Evolutionary conservation across 2,888 invertebrate genomes (phyloP).

Genomic region (Cryptocephalus primarius): DNA sequence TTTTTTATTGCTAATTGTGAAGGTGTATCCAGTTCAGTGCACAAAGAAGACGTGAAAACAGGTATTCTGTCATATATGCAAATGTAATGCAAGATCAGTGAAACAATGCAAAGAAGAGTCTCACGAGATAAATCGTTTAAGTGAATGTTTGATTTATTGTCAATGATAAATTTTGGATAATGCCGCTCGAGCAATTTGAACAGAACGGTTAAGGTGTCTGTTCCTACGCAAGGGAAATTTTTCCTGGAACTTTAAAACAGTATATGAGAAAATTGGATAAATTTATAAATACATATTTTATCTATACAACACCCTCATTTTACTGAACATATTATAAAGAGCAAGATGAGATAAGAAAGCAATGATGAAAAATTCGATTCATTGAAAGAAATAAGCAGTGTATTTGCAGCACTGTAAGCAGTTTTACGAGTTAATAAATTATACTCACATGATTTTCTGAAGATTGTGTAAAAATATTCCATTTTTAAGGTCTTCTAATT

Average conservation of each 20-base stretch:
- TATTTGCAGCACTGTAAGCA: too few species aligned
- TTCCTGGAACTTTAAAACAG: conserved; percentile 13
- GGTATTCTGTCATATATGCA: conserved; percentile 30
- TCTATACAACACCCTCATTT: too few species aligned
- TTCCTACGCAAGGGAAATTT: conserved; percentile 14
- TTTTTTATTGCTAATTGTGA: conserved; percentile 27
- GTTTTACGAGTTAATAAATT: neutral
- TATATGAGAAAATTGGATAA: neutral
- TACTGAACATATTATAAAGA: too few species aligned
- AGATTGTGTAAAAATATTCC: conserved; percentile 28
- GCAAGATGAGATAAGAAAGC: too few species aligned
- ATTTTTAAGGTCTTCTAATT: conserved; percentile 23
- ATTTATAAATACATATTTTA: neutral
- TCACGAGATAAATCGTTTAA: conserved; percentile 17
- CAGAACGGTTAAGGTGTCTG: conserved; percentile 19
- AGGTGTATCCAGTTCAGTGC: conserved; percentile 22
- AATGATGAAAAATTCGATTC: too few species aligned
- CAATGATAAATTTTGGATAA: conserved; percentile 22
- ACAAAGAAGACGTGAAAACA: conserved; percentile 30
- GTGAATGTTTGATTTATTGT: conserved; percentile 18
- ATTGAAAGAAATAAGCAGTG: too few species aligned
- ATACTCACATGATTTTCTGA: conserved; percentile 28
- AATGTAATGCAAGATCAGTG: conserved; percentile 32
- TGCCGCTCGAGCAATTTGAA: conserved; percentile 20
- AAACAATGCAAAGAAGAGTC: conserved; percentile 23